Conservation (phyloP, 1,140 invertebrate genomes). For the Diprion similis region DNA sequence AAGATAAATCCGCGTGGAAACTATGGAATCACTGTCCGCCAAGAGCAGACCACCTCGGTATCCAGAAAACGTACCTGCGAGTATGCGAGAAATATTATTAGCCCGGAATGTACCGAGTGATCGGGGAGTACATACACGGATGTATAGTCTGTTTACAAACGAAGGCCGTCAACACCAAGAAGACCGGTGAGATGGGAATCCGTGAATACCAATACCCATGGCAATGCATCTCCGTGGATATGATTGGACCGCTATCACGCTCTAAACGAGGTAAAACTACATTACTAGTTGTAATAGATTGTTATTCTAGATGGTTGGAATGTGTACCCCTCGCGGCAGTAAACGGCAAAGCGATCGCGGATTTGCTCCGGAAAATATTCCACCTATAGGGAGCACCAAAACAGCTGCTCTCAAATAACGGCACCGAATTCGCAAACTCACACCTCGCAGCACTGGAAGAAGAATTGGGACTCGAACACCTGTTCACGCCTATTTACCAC, state of each 20-base stretch:
- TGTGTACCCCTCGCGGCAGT: no score
- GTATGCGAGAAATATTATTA: slow-evolving; percentile 37
- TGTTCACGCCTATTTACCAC: slow-evolving; percentile 34
- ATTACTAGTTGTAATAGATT: no score
- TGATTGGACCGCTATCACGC: no score
- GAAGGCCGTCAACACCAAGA: no score
- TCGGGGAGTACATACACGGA: slow-evolving; percentile 25
- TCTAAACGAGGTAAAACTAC: no score
- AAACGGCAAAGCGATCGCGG: no score
- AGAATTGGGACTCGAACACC: slow-evolving; percentile 32
- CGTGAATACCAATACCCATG: no score
- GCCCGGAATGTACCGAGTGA: slow-evolving; percentile 27
- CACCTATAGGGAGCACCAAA: slow-evolving; percentile 29
- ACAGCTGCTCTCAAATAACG: slow-evolving; percentile 52
- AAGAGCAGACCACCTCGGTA: slow-evolving; percentile 40
- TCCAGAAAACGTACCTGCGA: slow-evolving; percentile 31
- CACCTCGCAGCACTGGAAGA: slow-evolving; percentile 25
- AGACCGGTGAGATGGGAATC: no score
- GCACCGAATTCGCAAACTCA: slow-evolving; percentile 49
- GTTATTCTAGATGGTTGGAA: no score
- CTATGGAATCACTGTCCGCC: slow-evolving; percentile 37
- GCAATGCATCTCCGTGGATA: no score
- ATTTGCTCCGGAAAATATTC: no score
- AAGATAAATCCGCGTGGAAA: not conserved
- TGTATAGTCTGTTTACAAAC: slow-evolving; percentile 29